Conservation (phyloP, 1,140 invertebrate species). For the Caenorhabditis tropicalis region DNA sequence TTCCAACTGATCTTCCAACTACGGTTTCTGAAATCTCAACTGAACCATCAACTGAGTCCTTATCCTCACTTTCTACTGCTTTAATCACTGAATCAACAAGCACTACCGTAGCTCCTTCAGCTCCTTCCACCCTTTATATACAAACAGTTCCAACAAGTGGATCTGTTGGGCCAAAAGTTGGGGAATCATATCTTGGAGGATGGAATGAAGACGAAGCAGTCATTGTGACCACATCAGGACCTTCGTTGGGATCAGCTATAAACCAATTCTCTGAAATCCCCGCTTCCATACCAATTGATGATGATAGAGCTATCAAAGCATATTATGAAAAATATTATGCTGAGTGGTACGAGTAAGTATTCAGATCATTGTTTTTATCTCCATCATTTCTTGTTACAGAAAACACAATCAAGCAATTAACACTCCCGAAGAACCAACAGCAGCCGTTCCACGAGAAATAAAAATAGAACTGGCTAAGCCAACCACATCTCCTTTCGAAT, state of each 20-base stretch:
- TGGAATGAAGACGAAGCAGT: constrained; percentile 28
- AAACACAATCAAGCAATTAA: constrained; percentile 9
- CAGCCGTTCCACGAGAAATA: neutral
- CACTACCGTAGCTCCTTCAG: too few relatives aligned
- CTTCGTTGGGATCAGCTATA: neutral
- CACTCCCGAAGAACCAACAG: neutral
- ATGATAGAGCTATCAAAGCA: neutral
- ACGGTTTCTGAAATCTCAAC: neutral
- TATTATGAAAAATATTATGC: constrained; percentile 33
- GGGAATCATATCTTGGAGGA: constrained; percentile 20
- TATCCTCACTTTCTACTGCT: neutral
- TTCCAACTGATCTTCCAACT: neutral
- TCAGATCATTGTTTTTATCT: neutral
- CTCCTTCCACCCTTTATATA: neutral
- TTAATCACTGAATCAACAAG: neutral
- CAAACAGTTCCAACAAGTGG: neutral
- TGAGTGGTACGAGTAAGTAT: constrained; percentile 5
- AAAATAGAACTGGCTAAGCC: constrained; percentile 44
- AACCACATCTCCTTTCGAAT: neutral
- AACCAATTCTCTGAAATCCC: neutral
- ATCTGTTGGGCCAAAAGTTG: neutral
- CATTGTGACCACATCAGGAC: neutral
- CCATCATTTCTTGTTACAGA: constrained; percentile 17
- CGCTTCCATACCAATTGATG: neutral
- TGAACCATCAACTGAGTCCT: neutral